These are phyloP conservation scores for Orthosia gracilis DNA, from an alignment of 2,888 invertebrate genomes.

Conservation along the genomic window DNA sequence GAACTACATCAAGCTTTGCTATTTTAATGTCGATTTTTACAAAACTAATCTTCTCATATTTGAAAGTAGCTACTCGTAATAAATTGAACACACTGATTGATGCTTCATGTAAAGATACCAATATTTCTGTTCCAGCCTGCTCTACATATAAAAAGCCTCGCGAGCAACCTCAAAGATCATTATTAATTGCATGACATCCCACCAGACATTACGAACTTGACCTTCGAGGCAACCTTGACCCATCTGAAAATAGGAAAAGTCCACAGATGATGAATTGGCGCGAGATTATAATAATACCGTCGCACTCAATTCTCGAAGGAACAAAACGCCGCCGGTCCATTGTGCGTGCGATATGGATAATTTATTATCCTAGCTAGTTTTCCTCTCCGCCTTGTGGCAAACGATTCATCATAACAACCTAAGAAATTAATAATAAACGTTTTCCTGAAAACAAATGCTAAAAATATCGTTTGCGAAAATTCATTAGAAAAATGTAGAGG, in stretches of 20 bases:
- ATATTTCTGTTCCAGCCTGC: constrained; percentile 1
- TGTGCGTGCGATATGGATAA: constrained; percentile 68
- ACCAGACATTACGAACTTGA: constrained; percentile 55
- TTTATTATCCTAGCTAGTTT: constrained; percentile 64
- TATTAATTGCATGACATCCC: constrained; percentile 37
- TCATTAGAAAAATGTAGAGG: background rate
- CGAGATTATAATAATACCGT: constrained; percentile 68
- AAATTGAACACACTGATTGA: background rate
- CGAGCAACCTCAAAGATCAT: constrained; percentile 28
- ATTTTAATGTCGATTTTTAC: no score
- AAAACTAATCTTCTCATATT: background rate
- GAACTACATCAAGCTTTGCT: no score
- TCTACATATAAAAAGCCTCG: constrained; percentile 31
- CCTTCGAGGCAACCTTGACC: constrained; percentile 50
- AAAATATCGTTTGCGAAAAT: constrained; percentile 39
- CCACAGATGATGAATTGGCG: constrained; percentile 71
- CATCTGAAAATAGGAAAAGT: constrained; percentile 58
- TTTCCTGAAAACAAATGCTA: constrained; percentile 48
- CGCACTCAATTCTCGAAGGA: constrained; percentile 66
- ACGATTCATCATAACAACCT: constrained; percentile 69
- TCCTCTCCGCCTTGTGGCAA: constrained; percentile 44
- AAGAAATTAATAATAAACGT: constrained; percentile 70
- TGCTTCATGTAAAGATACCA: background rate
- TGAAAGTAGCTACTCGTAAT: background rate
- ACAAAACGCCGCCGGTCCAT: constrained; percentile 68